phyloP scores from a whole-genome alignment of 2,113 vertebrate species.

The Clarias gariepinus region DNA sequence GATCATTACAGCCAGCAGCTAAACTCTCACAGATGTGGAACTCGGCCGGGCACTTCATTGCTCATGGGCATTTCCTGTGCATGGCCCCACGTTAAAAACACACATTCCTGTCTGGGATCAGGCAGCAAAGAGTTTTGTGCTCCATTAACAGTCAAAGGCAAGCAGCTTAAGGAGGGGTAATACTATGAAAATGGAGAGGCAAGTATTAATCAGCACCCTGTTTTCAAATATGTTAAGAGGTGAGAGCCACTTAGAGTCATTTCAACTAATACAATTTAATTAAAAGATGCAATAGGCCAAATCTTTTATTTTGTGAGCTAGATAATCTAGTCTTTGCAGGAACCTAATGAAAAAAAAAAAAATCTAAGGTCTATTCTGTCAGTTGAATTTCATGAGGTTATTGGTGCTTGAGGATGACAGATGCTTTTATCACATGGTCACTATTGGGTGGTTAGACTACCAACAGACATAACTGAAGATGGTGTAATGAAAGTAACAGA shows the following conservation, averaged over 20 bases:
- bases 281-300: background rate
- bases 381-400: background rate
- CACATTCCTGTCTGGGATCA: conserved; percentile 61
- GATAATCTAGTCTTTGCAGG: background rate
- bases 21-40: conserved; percentile 76
- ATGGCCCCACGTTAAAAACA: conserved; percentile 64
- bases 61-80: conserved; percentile 73
- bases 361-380: background rate
- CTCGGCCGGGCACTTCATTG: conserved; percentile 58
- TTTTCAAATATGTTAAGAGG: conserved; percentile 1
- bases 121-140: conserved; percentile 37
- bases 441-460: background rate
- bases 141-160: conserved; percentile 20
- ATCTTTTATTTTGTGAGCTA: background rate
- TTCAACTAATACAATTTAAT: background rate
- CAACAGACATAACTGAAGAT: background rate
- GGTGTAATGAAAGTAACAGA: background rate
- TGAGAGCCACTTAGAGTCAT: background rate
- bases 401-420: background rate
- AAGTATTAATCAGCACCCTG: background rate
- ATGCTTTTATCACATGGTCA: background rate
- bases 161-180: background rate
- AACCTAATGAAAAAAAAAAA: background rate
- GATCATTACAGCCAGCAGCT: conserved; percentile 64
- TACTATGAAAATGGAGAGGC: background rate